phyloP scores from a whole-genome alignment of 2,888 invertebrate genomes.

The Drosophila affinis region DNA sequence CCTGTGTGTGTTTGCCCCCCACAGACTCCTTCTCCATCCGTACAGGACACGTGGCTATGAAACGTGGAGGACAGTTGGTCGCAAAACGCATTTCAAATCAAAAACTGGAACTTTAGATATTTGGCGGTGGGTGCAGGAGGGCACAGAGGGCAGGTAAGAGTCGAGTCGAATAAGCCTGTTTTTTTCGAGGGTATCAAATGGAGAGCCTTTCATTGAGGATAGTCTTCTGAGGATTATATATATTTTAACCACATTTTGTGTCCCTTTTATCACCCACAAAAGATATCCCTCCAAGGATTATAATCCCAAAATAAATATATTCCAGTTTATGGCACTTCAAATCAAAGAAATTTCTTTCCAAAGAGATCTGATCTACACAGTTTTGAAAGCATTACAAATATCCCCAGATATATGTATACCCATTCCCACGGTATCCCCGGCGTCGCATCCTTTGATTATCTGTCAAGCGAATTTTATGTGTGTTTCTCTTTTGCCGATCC shows the following conservation, averaged over 20 bases:
- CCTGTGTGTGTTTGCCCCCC: neutral
- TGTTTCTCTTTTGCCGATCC: slow-evolving; percentile 12
- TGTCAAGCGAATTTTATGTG: slow-evolving; percentile 1
- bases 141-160: slow-evolving; percentile 50
- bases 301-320: too few relatives aligned
- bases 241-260: too few relatives aligned
- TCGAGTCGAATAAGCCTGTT: slow-evolving; percentile 22
- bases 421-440: neutral
- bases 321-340: too few relatives aligned
- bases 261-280: neutral
- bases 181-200: slow-evolving; percentile 2
- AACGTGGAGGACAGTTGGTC: slow-evolving; percentile 43
- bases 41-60: slow-evolving; percentile 19
- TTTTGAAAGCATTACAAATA: too few relatives aligned
- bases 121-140: slow-evolving; percentile 52
- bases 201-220: neutral
- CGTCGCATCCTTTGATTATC: neutral
- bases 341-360: too few relatives aligned
- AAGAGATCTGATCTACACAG: neutral
- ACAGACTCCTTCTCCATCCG: neutral
- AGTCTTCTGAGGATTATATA: too few relatives aligned
- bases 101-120: slow-evolving; percentile 77
- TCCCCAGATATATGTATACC: neutral
- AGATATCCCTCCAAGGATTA: neutral
- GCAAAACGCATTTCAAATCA: slow-evolving; percentile 74